These are phyloP conservation scores for Gopherus flavomarginatus DNA, from an alignment of 2,113 vertebrate species.

Conservation along the genomic window DNA sequence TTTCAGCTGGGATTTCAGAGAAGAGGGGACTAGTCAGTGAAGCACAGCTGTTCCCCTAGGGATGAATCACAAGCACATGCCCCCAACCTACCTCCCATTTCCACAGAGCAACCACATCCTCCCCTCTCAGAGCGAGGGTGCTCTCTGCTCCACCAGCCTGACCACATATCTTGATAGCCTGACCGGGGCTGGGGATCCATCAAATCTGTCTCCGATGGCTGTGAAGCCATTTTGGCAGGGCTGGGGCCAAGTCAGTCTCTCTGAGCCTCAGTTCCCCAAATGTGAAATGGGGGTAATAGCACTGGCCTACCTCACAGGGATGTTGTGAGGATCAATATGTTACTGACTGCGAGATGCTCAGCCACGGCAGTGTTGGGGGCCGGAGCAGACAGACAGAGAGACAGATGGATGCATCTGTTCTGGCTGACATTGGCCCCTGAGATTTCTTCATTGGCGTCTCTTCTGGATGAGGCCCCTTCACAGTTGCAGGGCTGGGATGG, in stretches of 20 bases:
- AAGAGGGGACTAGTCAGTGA: rapidly evolving
- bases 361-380: not conserved
- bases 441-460: not conserved
- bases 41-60: not conserved
- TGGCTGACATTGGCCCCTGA: rapidly evolving
- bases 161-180: not conserved
- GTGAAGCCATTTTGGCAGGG: not conserved
- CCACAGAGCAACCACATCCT: not conserved
- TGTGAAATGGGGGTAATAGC: not conserved
- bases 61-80: not conserved
- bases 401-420: not conserved
- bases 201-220: not conserved
- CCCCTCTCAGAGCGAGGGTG: not conserved
- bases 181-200: not conserved
- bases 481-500: not conserved
- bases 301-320: not conserved
- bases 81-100: not conserved
- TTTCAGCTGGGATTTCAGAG: not conserved
- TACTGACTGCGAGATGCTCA: not conserved
- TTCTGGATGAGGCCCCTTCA: not conserved
- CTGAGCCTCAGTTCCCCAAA: not conserved
- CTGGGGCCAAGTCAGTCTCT: not conserved
- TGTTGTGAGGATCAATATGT: not conserved
- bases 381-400: not conserved
- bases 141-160: not conserved